Base-by-base conservation (phyloP, 1,140 invertebrate genomes). In the Drosophila novamexicana region DNA sequence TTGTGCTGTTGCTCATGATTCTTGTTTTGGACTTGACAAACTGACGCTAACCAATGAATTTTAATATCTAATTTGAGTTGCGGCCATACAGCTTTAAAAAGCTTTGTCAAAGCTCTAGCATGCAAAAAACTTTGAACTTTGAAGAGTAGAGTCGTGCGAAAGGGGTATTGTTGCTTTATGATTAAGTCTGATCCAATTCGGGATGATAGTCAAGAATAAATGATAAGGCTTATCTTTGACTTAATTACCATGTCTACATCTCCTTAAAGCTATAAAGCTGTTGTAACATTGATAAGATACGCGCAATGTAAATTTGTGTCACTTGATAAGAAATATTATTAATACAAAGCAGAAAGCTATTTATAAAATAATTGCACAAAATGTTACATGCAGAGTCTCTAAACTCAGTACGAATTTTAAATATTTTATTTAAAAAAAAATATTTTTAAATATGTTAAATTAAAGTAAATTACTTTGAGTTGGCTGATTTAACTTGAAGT, bases 1-100 rank as follows among this genome's bases (percentile, higher is more conserved):
- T 52, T 58, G 62, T n/a, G 63, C 52, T 70, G 8, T 45, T 69
- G 56, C 84, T 81, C 77, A 81, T 85, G 9, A 45, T 83, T 56
- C 16, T 70, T 53, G 42, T 53, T 54, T 63, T 62, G 44, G 49
- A 47, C 47, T 56, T 53, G 54, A 40, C 54, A 34, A 66, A 64
- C 66, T 69, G 16, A 58, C 54, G 42, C 44, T 58, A 12, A 4
- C 14, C 57, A 71, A 68, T 71, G 54, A 75, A 49, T 44, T 37
- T 40, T 18, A 36, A 42, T 54, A 73, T 50, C 73, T 56, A n/a
- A 58, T 62, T 58, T 58, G 49, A 53, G 39, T 61, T 32, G 58
- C 29, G 12, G 63, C 3, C 1, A 66, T 44, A 18, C 40, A 79
- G 58, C 58, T 50, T 53, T 40, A 7, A 18, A 74, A 42, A 81